phyloP scores from a whole-genome alignment of 92 coral and sea anemone genomes.

The Phenganax subtilis region DNA sequence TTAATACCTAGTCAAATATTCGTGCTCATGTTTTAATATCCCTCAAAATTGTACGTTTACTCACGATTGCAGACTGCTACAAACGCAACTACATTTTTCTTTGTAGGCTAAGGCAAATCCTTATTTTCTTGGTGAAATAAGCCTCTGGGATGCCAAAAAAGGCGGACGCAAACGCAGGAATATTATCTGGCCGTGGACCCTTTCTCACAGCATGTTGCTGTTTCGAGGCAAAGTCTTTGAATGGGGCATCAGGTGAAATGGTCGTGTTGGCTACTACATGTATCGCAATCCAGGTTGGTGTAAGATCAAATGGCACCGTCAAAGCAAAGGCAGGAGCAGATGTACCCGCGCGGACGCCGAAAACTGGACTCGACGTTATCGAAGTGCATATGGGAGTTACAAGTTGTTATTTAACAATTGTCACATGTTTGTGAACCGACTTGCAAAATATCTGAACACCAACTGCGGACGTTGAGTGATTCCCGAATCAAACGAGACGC shows the following conservation, averaged over 20 bases:
- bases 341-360: background rate
- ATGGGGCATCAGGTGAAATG: background rate
- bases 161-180: background rate
- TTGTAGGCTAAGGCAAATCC: background rate
- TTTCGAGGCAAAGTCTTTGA: conserved; percentile 16
- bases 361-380: background rate
- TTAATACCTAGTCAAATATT: too few relatives aligned
- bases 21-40: too few relatives aligned
- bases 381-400: background rate
- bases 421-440: conserved; percentile 3
- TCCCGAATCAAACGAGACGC: too few relatives aligned
- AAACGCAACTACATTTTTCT: too few relatives aligned
- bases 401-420: background rate
- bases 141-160: background rate
- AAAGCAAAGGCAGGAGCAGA: background rate
- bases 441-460: background rate
- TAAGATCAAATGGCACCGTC: background rate
- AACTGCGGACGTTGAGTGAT: background rate
- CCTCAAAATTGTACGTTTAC: too few relatives aligned
- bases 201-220: background rate
- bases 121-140: conserved; percentile 1
- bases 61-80: too few relatives aligned
- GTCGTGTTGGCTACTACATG: background rate
- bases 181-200: conserved; percentile 4
- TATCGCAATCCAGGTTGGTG: conserved; percentile 6